phyloP scores from a whole-genome alignment of 2,113 vertebrate species.

The Phrynosoma blainvillii region DNA sequence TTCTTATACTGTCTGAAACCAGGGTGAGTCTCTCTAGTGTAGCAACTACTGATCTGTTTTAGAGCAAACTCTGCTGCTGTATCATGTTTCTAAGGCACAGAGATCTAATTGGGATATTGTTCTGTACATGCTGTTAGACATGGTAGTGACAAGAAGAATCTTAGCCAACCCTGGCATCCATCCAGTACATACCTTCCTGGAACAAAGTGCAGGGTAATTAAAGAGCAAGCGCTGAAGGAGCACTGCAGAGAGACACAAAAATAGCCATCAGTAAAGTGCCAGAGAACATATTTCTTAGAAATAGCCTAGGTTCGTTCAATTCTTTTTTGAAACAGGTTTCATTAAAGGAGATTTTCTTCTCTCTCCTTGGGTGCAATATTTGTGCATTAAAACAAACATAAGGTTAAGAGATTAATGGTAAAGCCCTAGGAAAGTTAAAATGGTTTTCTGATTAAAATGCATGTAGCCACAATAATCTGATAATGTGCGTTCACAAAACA shows the following conservation, averaged over 20 bases:
- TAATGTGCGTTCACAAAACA: background rate
- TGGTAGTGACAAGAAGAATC: conserved; percentile 74
- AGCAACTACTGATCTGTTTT: conserved; percentile 47
- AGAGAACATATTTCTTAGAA: conserved; percentile 56
- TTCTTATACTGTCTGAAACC: background rate
- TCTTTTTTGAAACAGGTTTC: conserved; percentile 43
- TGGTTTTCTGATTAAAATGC: conserved; percentile 12
- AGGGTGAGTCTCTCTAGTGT: background rate
- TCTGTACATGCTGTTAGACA: conserved; percentile 76
- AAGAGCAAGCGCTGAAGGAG: conserved; percentile 56
- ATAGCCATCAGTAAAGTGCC: conserved; percentile 62
- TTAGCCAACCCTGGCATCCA: conserved; percentile 68
- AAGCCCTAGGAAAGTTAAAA: conserved; percentile 32
- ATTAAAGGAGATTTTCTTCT: conserved; percentile 41
- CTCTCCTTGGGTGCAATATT: conserved; percentile 17
- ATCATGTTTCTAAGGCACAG: conserved; percentile 73
- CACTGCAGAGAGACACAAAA: conserved; percentile 54
- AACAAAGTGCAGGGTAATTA: conserved; percentile 80
- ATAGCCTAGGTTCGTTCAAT: conserved; percentile 33
- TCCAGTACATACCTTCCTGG: conserved; percentile 74
- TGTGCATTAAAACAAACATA: conserved; percentile 35
- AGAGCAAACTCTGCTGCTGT: conserved; percentile 26
- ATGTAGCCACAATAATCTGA: background rate
- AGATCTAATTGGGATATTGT: conserved; percentile 81
- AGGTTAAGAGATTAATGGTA: conserved; percentile 22